A percentile compares a stretch with the other conserved stretches of the same genome.
Evolutionary conservation across 1,140 invertebrate genomes (phyloP).

Genomic region (Diabrotica undecimpunctata): DNA sequence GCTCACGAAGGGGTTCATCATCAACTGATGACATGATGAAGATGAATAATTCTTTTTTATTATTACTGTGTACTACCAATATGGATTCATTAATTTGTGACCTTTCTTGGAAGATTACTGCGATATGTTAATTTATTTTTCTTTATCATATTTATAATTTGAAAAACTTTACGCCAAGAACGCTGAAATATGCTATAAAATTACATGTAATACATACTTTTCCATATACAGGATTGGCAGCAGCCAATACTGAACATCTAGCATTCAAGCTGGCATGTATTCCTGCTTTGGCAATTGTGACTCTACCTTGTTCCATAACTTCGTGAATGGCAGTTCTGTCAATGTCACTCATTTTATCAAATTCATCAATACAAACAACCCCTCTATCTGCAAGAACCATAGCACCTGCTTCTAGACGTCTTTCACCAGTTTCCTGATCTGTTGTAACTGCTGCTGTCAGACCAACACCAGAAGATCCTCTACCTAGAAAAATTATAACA

Average conservation of each 20-base stretch:
- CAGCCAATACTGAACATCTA: slow-evolving; percentile 94
- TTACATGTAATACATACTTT: slow-evolving; percentile 57
- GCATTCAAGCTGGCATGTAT: slow-evolving; percentile 98
- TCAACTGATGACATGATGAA: too few relatives aligned
- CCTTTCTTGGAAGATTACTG: too few relatives aligned
- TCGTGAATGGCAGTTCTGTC: slow-evolving; percentile 99
- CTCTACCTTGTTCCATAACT: slow-evolving; percentile 93
- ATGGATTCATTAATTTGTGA: too few relatives aligned
- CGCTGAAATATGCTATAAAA: background rate
- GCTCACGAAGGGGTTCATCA: too few relatives aligned
- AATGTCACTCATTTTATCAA: slow-evolving; percentile 99
- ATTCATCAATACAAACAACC: slow-evolving; percentile 99
- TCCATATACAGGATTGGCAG: slow-evolving; percentile 99
- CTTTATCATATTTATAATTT: too few relatives aligned
- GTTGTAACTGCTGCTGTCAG: slow-evolving; percentile 96
- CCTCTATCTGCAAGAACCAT: slow-evolving; percentile 96
- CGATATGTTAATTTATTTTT: too few relatives aligned
- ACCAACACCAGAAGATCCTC: slow-evolving; percentile 91
- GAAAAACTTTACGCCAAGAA: too few relatives aligned
- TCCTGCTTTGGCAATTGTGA: slow-evolving; percentile 98
- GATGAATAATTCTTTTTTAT: too few relatives aligned
- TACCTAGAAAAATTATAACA: slow-evolving; percentile 25
- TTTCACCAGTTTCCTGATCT: slow-evolving; percentile 86
- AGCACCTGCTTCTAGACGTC: slow-evolving; percentile 92
- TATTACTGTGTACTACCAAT: too few relatives aligned